A percentile compares a stretch with the other conserved stretches of the same genome.
These are phyloP conservation scores for Linepithema humile DNA, from an alignment of 1,140 invertebrate species.

Conservation along the genomic window DNA sequence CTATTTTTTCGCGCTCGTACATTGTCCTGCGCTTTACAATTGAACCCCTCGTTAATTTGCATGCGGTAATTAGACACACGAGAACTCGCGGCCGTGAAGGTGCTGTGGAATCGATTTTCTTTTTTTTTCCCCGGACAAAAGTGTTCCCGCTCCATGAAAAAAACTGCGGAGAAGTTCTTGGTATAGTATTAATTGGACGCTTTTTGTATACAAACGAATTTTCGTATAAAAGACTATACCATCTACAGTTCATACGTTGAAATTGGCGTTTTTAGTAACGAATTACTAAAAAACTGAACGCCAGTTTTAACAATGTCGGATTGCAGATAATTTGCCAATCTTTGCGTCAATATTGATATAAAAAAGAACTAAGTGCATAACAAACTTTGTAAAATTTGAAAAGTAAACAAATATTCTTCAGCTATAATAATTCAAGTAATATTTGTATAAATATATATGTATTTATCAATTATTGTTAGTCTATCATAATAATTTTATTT, in stretches of 20 bases:
- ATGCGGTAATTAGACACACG: conserved; percentile 44
- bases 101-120: not conserved
- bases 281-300: not conserved
- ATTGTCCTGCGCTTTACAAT: conserved; percentile 17
- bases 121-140: not conserved
- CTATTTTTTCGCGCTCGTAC: conserved; percentile 10
- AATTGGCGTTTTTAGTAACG: not conserved
- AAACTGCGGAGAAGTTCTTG: conserved; percentile 20
- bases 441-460: not conserved
- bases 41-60: conserved; percentile 51
- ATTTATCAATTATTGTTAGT: not conserved
- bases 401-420: not conserved
- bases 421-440: not conserved
- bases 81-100: conserved; percentile 3
- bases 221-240: conserved; percentile 19
- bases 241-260: not conserved
- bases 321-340: not conserved
- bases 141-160: conserved; percentile 20
- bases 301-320: conserved; percentile 14
- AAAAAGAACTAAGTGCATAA: not conserved
- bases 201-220: conserved; percentile 21
- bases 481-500: not conserved
- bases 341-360: not conserved
- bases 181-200: conserved; percentile 18
- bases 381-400: too few relatives aligned